phyloP scores from a whole-genome alignment of 2,888 invertebrate species.

The Synanthedon myopaeformis region DNA sequence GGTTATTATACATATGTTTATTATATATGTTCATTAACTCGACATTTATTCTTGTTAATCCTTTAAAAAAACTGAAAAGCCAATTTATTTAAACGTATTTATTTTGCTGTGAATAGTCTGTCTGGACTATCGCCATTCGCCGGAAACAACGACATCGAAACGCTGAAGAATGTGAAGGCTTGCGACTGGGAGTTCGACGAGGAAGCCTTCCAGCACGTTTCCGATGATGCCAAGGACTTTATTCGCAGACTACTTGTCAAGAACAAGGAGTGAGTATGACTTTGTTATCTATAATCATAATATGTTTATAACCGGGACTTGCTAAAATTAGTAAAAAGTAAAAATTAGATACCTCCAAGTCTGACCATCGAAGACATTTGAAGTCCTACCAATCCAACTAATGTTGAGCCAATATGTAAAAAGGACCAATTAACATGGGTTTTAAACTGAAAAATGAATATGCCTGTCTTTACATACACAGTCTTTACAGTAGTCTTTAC shows the following conservation, averaged over 20 bases:
- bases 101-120: conserved; percentile 71
- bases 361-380: too few relatives aligned
- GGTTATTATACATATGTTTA: too few relatives aligned
- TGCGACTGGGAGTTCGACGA: conserved; percentile 99
- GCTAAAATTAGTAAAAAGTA: too few relatives aligned
- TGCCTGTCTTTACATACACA: too few relatives aligned
- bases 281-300: neutral
- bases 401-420: too few relatives aligned
- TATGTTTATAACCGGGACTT: too few relatives aligned
- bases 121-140: conserved; percentile 99
- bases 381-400: too few relatives aligned
- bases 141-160: conserved; percentile 98
- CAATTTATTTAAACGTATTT: neutral
- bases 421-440: too few relatives aligned
- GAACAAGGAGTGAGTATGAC: conserved; percentile 85
- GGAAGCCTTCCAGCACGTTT: conserved; percentile 93
- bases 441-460: too few relatives aligned
- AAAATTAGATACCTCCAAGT: too few relatives aligned
- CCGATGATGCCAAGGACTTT: conserved; percentile 98
- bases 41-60: neutral
- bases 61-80: neutral
- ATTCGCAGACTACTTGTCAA: conserved; percentile 91
- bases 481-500: too few relatives aligned
- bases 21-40: conserved; percentile 1
- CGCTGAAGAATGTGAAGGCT: conserved; percentile 96